Evolutionary conservation across 2,888 invertebrate species (phyloP), one percentile per base, ranked within the genome.

Genomic region (Beris morrisii): DNA sequence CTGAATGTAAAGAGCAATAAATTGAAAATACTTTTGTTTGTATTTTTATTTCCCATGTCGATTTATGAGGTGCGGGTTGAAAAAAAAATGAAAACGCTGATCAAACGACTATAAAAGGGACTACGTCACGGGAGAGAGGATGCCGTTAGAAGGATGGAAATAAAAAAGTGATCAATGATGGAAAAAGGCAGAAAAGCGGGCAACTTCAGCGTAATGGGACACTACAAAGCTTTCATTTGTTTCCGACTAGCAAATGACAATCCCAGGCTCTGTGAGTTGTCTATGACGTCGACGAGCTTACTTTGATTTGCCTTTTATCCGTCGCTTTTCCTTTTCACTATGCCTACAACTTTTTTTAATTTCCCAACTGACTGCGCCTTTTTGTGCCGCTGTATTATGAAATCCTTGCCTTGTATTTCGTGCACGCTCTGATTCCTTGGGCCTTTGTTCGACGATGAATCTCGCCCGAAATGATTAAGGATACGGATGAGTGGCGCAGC

Each of bases 91-190:
- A 50, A 61, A 61, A 61, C 43, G 61, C 61, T 61, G 50, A 61
- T 61, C 61, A 61, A 61, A 61, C 61, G 61, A 61, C 61, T n/a
- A 50, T 61, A 61, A 61, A 61, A 61, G 50, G 38, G 52, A 50
- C 28, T 15, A 58, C 45, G 11, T 13, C 13, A 31, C 11, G 32
- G 55, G 43, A 43, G 7, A 30, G 11, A 31, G 13, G 30, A 30
- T 31, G 5, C 11, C 15, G 54, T n/a, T 15, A n/a, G 31, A 54
- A 3, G 50, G 15, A n/a, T 32, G 52, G 43, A 52, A 61, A 61
- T 61, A 61, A 61, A 61, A 61, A 61, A 61, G 61, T 61, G 61
- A 61, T 61, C 61, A 61, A 61, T 61, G 61, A 22, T 61, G 32
- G 32, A 11, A 46, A 30, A 50, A 43, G 56, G 6, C 13, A n/a